Conservation (phyloP, 2,888 invertebrate species). For the Cetonia aurata region DNA sequence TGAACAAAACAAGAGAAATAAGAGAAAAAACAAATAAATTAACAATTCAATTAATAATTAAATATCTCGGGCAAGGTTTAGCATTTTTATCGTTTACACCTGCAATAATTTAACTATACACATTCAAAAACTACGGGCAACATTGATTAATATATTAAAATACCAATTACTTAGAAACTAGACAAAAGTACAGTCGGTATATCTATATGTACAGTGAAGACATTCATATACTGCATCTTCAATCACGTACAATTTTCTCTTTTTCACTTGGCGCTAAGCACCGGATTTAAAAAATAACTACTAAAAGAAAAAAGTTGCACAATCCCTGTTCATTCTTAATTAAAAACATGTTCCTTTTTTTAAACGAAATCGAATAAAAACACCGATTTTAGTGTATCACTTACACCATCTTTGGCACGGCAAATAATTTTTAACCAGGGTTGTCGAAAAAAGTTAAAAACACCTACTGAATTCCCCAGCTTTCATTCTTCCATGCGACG, state of each 20-base stretch:
- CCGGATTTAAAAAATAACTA: constrained; percentile 46
- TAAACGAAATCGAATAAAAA: constrained; percentile 33
- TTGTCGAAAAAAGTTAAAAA: constrained; percentile 48
- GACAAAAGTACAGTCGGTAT: constrained; percentile 65
- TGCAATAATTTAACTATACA: constrained; percentile 67
- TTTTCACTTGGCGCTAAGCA: constrained; percentile 35
- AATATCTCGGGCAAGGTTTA: constrained; percentile 48
- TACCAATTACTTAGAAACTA: constrained; percentile 64
- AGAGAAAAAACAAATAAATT: constrained; percentile 44
- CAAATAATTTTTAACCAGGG: constrained; percentile 63
- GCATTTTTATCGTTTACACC: constrained; percentile 41
- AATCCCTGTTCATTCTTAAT: constrained; percentile 42
- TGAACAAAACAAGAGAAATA: constrained; percentile 2
- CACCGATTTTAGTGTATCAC: constrained; percentile 42
- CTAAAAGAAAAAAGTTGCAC: constrained; percentile 41
- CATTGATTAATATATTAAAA: constrained; percentile 64
- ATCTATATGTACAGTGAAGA: constrained; percentile 62
- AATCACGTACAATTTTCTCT: constrained; percentile 57
- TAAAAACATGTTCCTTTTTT: constrained; percentile 26
- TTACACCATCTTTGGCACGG: constrained; percentile 65
- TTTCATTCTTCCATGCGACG: constrained; percentile 5
- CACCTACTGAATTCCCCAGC: constrained; percentile 48
- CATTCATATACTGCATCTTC: constrained; percentile 59
- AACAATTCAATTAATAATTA: constrained; percentile 44
- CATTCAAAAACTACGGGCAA: constrained; percentile 67